Evolutionary conservation across 2,113 vertebrate species (phyloP), one percentile per base, ranked within the genome.

Genomic region (Hippocampus barbouri): DNA sequence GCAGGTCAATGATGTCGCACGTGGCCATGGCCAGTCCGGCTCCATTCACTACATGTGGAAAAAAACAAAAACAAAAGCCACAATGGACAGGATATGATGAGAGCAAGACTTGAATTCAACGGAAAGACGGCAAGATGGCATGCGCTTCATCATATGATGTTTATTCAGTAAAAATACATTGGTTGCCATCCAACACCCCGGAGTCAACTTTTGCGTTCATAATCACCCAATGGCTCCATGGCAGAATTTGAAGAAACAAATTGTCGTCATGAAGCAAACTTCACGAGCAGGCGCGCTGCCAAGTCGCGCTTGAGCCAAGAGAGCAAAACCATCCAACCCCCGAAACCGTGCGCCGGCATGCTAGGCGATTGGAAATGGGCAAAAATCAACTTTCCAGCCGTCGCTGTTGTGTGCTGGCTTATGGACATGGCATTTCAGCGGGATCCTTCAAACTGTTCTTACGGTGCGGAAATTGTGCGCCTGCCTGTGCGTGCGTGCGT

Each of bases 21-120:
- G 97, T 99, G 40, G 97, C 97, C 97, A 99, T 99, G 66, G 97
- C 97, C 23, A 99, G 93, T 0, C 97, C 97, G 4, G 97, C 97
- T 60, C 97, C 97, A 72, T 99, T 99, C 60, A 99, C 97, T 99
- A 89, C 27, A 54, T 34, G 49, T 9, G 6, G n/a, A 18, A 51
- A 47, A 43, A 45, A n/a, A 38, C 34, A 18, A 51, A 66, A 43
- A 45, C 12, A 45, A 23, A 23, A 9, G 49, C 1, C 5, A 41
- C 5, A 5, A 18, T 8, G 21, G 8, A 11, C 12, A 65, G n/a
- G 11, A 23, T 15, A 41, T 12, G 2, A n/a, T 0, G 10, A 66
- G 21, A 45, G 16, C 23, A 41, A 45, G 10, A 21, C 10, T 16
- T 47, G 14, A 45, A 66, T 23, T 43, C 64, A 40, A 2, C 8